Conservation (phyloP, 2,888 invertebrate genomes). For the Fragum sueziense region DNA sequence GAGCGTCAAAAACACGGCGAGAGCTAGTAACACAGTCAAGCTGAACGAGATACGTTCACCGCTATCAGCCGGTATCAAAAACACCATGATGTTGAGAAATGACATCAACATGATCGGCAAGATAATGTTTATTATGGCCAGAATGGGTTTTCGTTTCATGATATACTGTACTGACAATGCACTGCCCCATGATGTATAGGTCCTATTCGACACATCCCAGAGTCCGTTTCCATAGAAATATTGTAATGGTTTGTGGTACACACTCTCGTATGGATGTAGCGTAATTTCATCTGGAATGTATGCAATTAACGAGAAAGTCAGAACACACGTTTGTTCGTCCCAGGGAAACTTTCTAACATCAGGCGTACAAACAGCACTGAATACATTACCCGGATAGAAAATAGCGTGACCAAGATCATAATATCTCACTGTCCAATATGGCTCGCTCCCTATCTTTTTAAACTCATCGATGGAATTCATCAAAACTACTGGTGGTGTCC, state of each 20-base stretch:
- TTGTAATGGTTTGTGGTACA: background rate
- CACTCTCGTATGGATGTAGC: background rate
- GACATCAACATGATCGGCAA: slow-evolving; percentile 3
- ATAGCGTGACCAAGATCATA: background rate
- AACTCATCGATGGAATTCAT: background rate
- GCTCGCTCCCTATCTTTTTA: background rate
- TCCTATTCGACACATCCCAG: background rate
- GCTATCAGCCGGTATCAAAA: slow-evolving; percentile 9
- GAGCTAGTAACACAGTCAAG: background rate
- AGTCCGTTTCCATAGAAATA: slow-evolving; percentile 6
- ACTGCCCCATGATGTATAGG: background rate
- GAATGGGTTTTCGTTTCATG: slow-evolving; percentile 6
- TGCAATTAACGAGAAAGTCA: background rate
- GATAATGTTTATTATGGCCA: background rate
- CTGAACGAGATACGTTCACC: slow-evolving; percentile 9
- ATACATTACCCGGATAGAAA: slow-evolving; percentile 3
- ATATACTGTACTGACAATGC: background rate
- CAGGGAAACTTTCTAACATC: slow-evolving; percentile 1
- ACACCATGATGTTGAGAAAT: slow-evolving; percentile 6
- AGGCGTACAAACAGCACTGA: background rate
- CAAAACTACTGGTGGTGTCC: background rate
- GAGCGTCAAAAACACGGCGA: slow-evolving; percentile 8
- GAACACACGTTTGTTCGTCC: background rate
- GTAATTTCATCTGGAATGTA: background rate
- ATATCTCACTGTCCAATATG: slow-evolving; percentile 1